These are phyloP conservation scores for Crocidura indochinensis DNA, from an alignment of 2,797 vertebrate genomes.

Conservation along the genomic window DNA sequence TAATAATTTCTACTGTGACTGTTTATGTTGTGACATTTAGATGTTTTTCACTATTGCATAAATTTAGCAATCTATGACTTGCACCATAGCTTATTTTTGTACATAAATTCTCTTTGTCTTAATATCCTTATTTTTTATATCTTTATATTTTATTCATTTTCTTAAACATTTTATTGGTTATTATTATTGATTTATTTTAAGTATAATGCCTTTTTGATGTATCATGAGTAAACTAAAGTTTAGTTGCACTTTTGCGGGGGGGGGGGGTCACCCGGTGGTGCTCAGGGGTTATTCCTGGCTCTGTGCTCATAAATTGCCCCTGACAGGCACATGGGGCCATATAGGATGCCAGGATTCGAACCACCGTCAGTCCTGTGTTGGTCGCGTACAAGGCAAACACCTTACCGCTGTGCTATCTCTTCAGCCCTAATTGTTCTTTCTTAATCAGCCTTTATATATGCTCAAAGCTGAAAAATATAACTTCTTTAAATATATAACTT, in stretches of 20 bases:
- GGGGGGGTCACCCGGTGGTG: no score
- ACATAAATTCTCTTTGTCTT: background rate
- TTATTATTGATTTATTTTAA: constrained; percentile 29
- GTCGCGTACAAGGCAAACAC: no score
- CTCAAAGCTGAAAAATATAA: background rate
- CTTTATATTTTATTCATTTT: background rate
- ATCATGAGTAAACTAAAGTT: background rate
- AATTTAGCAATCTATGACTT: constrained; percentile 62
- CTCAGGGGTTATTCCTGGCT: no score
- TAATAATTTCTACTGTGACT: constrained; percentile 21
- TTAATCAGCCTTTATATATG: no score
- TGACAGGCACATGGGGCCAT: no score
- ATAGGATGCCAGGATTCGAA: no score
- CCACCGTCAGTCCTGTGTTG: no score
- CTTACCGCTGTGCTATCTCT: no score
- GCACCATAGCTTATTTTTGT: background rate
- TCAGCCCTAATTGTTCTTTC: no score
- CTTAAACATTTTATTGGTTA: background rate
- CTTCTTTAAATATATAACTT: constrained; percentile 18
- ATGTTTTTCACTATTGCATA: constrained; percentile 36
- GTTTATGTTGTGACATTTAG: constrained; percentile 64
- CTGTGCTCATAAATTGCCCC: no score
- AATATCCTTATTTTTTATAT: constrained; percentile 44
- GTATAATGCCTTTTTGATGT: background rate
- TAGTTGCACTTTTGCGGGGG: no score